Percentiles rank a stretch among this genome's conserved stretches.
Conservation (phyloP, 1,140 invertebrate genomes). For the Trachymyrmex septentrionalis region DNA sequence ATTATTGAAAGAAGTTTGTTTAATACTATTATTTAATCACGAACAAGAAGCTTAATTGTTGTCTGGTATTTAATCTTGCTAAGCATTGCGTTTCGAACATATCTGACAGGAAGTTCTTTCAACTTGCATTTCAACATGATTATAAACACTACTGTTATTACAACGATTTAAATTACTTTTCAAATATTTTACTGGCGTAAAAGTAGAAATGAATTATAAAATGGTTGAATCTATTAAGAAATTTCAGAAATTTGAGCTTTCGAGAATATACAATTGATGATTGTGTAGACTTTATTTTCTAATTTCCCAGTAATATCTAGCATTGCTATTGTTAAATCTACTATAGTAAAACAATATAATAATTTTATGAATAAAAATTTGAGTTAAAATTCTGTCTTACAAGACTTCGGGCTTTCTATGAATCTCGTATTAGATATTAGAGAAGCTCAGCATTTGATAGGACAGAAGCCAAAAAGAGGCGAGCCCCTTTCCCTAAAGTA, state of each 20-base stretch:
- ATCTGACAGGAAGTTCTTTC: slow-evolving; percentile 19
- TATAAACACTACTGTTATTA: background rate
- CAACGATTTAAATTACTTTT: background rate
- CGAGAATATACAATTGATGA: background rate
- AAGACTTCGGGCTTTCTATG: background rate
- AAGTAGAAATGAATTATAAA: slow-evolving; percentile 51
- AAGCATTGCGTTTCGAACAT: background rate
- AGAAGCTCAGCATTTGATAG: slow-evolving; percentile 29
- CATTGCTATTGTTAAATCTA: slow-evolving; percentile 20
- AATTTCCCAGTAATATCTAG: background rate
- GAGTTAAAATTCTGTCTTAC: background rate
- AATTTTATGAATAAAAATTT: slow-evolving; percentile 4
- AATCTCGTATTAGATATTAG: background rate
- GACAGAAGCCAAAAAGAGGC: slow-evolving; percentile 60
- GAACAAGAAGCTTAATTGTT: slow-evolving; percentile 9
- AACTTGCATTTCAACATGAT: background rate
- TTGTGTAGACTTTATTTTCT: background rate
- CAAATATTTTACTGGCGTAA: slow-evolving; percentile 54
- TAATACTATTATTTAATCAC: slow-evolving; percentile 30
- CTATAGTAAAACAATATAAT: background rate
- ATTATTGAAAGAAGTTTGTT: slow-evolving; percentile 7
- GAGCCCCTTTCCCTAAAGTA: slow-evolving; percentile 80
- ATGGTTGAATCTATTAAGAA: background rate
- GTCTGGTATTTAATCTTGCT: slow-evolving; percentile 10
- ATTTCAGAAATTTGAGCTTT: background rate